A percentile compares a stretch with the other conserved stretches of the same genome.
Evolutionary conservation across 2,888 invertebrate genomes (phyloP).

Genomic region (Euplexia lucipara): DNA sequence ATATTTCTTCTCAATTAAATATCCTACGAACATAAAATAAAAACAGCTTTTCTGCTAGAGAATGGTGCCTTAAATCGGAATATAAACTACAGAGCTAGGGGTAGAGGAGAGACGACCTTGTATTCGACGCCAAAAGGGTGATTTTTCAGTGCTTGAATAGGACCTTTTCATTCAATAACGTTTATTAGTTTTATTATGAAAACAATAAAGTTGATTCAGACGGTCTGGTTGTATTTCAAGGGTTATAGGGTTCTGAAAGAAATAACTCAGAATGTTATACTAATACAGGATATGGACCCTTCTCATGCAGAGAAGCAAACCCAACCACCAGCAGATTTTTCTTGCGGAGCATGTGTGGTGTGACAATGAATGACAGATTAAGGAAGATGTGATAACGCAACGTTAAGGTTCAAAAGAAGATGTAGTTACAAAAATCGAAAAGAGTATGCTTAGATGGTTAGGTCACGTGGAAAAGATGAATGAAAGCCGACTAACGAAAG

Average conservation of each 20-base stretch:
- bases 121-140: neutral
- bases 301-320: too few species aligned
- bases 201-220: slow-evolving; percentile 20
- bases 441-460: too few species aligned
- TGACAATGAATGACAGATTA: too few species aligned
- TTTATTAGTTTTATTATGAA: slow-evolving; percentile 39
- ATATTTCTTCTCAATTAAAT: slow-evolving; percentile 58
- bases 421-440: too few species aligned
- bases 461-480: too few species aligned
- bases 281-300: neutral
- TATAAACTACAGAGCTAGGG: slow-evolving; percentile 9
- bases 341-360: too few species aligned
- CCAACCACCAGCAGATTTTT: too few species aligned
- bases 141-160: slow-evolving; percentile 14
- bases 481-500: too few species aligned
- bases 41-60: slow-evolving; percentile 22
- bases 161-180: slow-evolving; percentile 32
- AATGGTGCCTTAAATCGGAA: slow-evolving; percentile 17
- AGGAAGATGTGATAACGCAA: too few species aligned
- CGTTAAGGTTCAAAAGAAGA: too few species aligned
- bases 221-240: slow-evolving; percentile 1
- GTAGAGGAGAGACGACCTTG: slow-evolving; percentile 13
- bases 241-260: slow-evolving; percentile 1
- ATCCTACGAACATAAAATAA: slow-evolving; percentile 27
- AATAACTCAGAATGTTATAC: neutral